Evolutionary conservation across 2,888 invertebrate species (phyloP), one percentile per base, ranked within the genome.

Genomic region (Iselma pallidipennis): DNA sequence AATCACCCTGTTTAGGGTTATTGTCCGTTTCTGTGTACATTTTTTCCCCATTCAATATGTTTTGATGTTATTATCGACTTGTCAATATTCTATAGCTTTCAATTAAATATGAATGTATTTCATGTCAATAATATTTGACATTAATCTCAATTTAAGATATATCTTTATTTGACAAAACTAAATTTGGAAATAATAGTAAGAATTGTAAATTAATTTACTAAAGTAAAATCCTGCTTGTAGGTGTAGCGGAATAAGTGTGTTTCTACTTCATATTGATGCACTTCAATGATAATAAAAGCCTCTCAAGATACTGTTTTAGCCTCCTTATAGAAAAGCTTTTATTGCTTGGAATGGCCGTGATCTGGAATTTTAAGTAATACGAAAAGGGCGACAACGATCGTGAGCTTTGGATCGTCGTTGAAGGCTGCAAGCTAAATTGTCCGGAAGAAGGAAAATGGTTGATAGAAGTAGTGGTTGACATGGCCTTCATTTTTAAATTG

Each of bases 1-100:
- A 66, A 57, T 66, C 66, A 66, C 66, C 66, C 66, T 53, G 59
- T 62, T 62, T 52, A 60, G 66, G 71, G 71, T 71, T 71, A 68
- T 67, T 69, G 68, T 66, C 68, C 71, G 63, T 63, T 66, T 68
- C 67, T 69, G 55, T 66, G 59, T 59, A 57, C 61, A 60, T 61
- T 58, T 64, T 23, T 12, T 66, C 57, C 64, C 62, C 60, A 63
- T 62, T 65, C 62, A 55, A 56, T 65, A 60, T 58, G 59, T 52
- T 63, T 58, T 61, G 57, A 67, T 65, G 65, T 60, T 67, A 54
- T 65, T 64, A 66, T 66, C 64, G 57, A 53, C 50, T 59, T 57
- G 59, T 60, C 63, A 60, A 63, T 63, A 63, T 60, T 57, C 57
- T 45, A 54, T 51, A 57, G 19, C 31, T 14, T n/a, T 31, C 29